phyloP scores from a whole-genome alignment of 2,113 vertebrate species.

The Cynocephalus volans region DNA sequence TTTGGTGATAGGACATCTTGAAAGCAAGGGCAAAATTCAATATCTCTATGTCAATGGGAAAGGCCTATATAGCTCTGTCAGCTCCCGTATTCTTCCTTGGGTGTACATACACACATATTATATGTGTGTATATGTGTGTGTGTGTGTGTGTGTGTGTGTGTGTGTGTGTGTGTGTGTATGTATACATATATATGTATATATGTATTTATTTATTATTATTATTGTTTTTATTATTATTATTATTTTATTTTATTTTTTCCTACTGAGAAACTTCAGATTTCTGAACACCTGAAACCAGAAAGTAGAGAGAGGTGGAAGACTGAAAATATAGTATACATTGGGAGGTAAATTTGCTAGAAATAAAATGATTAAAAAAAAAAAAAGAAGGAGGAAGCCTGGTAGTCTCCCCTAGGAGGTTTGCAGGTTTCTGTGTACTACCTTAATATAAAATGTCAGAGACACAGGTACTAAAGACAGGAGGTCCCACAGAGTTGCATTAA shows the following conservation, averaged over 20 bases:
- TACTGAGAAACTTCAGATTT: not conserved
- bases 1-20: not conserved
- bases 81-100: not conserved
- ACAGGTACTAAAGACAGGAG: not conserved
- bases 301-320: too few relatives aligned
- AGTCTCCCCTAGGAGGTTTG: not conserved
- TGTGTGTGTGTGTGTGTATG: not conserved
- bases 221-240: too few relatives aligned
- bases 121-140: accelerated
- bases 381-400: not conserved
- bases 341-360: not conserved
- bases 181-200: not conserved
- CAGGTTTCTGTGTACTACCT: not conserved
- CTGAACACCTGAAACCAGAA: not conserved
- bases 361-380: not conserved
- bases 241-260: not conserved
- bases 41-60: not conserved
- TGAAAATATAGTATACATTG: not conserved
- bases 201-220: not conserved
- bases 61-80: too few relatives aligned
- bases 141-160: too few relatives aligned
- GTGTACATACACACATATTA: not conserved
- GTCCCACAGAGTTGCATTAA: not conserved
- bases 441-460: not conserved
- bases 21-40: not conserved